Base-by-base conservation (phyloP, 2,797 vertebrate genomes). In the Lemur catta region DNA sequence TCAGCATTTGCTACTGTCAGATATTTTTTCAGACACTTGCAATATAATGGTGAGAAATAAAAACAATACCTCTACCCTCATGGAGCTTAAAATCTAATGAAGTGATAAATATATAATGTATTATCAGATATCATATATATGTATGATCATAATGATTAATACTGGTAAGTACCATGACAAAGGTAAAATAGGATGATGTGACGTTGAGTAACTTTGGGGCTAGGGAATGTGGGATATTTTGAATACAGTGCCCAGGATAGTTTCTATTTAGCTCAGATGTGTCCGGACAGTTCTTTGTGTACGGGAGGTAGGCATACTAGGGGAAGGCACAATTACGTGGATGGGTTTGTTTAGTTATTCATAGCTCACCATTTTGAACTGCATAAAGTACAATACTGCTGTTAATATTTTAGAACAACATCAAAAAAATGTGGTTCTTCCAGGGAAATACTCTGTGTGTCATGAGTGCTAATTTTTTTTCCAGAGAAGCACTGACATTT, bases 401-500 rank as follows among this genome's bases (percentile, higher is more conserved):
- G 33, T 79, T 94, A 69, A 72, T 96, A 75, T 93, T 93, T 95
- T 84, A 63, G 67, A 67, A 48, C 38, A 96, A 81, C 55, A 67
- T 38, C 65, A 96, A 88, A 96, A 89, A 97, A 97, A 97, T 93
- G 89, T 94, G 81, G 50, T 98, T 96, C 96, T 98, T 98, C 94
- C 80, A 95, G 95, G 95, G 84, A 30, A 24, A 1, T 38, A n/a
- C 46, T 78, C 57, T 63, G 33, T 94, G 81, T 84, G 46, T 71
- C 89, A 55, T 80, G 48, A 88, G 84, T 69, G 63, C 41, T 95
- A 43, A 61, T 87, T 97, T 97, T 92, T 98, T 98, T 98, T 98
- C 92, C 96, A 96, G 97, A 97, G 97, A 98, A 96, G 96, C 97
- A 95, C 96, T 98, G 98, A 97, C 97, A 98, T 98, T 98, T 98